Evolutionary conservation across 2,888 invertebrate genomes (phyloP).

Genomic region (Glaucopsyche alexis): DNA sequence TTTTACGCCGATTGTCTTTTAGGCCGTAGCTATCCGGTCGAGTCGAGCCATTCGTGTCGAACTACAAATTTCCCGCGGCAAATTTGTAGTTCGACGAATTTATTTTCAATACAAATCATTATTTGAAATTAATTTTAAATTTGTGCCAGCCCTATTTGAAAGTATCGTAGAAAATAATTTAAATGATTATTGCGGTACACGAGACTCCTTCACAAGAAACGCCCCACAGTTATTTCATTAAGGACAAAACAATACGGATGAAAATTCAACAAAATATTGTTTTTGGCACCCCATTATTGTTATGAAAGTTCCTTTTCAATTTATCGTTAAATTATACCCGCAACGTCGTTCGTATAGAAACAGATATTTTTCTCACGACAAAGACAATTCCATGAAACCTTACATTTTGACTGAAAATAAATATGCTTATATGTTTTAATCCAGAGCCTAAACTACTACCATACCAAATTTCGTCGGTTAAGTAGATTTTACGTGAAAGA

Average conservation of each 20-base stretch:
- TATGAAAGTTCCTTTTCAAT: neutral
- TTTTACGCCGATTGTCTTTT: no score
- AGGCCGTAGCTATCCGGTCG: no score
- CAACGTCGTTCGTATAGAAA: neutral
- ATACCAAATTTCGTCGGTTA: no score
- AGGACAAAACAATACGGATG: slow-evolving; percentile 1
- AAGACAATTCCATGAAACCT: neutral
- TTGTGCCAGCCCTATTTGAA: neutral
- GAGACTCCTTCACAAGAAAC: neutral
- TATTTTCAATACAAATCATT: no score
- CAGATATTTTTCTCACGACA: neutral
- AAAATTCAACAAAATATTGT: slow-evolving; percentile 20
- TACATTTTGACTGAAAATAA: no score
- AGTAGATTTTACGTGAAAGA: no score
- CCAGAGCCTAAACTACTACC: no score
- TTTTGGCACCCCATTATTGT: slow-evolving; percentile 1
- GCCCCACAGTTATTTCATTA: slow-evolving; percentile 22
- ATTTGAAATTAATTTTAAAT: neutral
- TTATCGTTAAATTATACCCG: neutral
- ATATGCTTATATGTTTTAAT: no score
- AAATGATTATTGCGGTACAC: slow-evolving; percentile 16
- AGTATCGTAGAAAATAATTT: slow-evolving; percentile 12
- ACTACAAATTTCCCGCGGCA: no score
- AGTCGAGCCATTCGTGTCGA: no score
- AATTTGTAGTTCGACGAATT: no score